phyloP scores from a whole-genome alignment of 2,113 vertebrate species.

The Catharus bicknelli region DNA sequence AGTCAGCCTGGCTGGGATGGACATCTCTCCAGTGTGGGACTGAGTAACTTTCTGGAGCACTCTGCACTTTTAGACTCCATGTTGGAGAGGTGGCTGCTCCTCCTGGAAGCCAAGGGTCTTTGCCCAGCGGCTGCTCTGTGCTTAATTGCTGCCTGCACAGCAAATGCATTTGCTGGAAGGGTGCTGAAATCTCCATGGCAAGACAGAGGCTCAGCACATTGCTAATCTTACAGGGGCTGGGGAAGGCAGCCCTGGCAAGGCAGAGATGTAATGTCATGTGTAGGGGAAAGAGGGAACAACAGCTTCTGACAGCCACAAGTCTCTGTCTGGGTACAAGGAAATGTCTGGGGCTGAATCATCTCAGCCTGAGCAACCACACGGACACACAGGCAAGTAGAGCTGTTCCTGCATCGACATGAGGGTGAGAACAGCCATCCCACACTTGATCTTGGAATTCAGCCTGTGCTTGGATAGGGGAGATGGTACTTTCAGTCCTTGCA shows the following conservation, averaged over 20 bases:
- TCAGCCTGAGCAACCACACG: neutral
- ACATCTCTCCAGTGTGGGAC: rapidly evolving
- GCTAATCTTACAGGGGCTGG: neutral
- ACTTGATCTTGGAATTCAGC: neutral
- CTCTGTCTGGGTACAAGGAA: neutral
- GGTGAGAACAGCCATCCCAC: neutral
- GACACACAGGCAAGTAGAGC: neutral
- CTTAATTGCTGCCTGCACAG: neutral
- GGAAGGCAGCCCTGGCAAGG: neutral
- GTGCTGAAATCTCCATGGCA: neutral
- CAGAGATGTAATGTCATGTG: neutral
- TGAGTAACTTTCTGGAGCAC: constrained; percentile 18
- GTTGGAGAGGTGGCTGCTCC: neutral
- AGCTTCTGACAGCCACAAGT: neutral
- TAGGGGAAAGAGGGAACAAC: neutral
- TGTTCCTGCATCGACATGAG: neutral
- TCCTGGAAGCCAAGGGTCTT: constrained; percentile 21
- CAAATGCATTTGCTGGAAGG: constrained; percentile 32
- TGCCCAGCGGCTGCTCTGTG: neutral
- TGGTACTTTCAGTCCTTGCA: neutral
- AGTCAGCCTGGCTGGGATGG: neutral
- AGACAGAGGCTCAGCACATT: neutral
- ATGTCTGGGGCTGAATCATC: neutral
- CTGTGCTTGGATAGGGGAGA: neutral
- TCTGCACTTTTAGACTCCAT: neutral